Percentiles rank a stretch among this genome's conserved stretches.
Conservation (phyloP, 1,140 invertebrate genomes). For the Saccostrea cuccullata region DNA sequence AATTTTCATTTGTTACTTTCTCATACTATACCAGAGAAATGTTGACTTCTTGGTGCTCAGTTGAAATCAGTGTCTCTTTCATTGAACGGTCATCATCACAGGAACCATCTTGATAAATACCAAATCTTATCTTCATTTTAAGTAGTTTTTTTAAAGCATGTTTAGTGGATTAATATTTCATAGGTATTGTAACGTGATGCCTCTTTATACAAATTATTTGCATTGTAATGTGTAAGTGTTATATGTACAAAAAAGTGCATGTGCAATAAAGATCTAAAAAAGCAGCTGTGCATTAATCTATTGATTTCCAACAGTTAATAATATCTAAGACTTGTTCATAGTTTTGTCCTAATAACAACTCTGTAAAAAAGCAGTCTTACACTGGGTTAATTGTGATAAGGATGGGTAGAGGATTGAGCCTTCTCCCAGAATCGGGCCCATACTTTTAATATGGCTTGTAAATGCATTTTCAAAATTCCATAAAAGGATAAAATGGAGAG, state of each 20-base stretch:
- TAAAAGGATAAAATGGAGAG: too few species aligned
- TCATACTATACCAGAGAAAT: neutral
- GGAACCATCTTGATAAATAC: neutral
- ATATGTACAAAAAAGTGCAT: conserved; percentile 34
- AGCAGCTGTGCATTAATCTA: neutral
- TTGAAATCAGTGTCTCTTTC: neutral
- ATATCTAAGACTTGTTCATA: too few species aligned
- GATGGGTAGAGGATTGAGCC: too few species aligned
- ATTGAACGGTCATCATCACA: neutral
- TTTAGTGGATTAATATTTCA: conserved; percentile 25
- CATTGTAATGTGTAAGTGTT: conserved; percentile 37
- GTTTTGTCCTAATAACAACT: too few species aligned
- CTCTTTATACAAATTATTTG: conserved; percentile 38
- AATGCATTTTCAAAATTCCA: too few species aligned
- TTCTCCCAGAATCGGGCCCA: too few species aligned
- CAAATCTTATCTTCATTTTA: neutral
- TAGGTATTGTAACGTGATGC: conserved; percentile 31
- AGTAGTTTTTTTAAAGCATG: neutral
- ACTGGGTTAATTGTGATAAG: too few species aligned
- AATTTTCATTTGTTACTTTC: neutral
- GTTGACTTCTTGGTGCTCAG: neutral
- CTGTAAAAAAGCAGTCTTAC: too few species aligned
- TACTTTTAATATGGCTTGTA: too few species aligned
- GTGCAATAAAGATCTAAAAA: conserved; percentile 15
- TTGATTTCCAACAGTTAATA: neutral